Base-by-base conservation (phyloP, 2,888 invertebrate species). In the Teleogryllus oceanicus region DNA sequence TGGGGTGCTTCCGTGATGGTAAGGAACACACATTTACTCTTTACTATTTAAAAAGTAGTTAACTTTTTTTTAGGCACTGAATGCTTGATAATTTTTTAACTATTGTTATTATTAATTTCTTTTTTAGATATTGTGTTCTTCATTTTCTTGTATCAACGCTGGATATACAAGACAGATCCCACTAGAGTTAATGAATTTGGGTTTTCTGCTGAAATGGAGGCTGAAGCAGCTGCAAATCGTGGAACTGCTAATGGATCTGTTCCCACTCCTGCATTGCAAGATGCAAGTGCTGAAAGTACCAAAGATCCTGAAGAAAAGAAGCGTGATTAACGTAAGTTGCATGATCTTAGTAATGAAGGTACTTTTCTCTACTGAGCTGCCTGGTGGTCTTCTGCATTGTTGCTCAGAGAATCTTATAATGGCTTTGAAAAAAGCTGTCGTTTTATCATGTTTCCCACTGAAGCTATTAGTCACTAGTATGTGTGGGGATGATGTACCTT, bases 1-100 rank as follows among this genome's bases (percentile, higher is more conserved):
- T 99, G 85, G 99, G 99, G 75, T 99, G 99, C 89, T 97, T 99
- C 90, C 92, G 99, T 87, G 99, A 99, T 90, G 96, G 93, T 93
- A 86, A 87, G 88, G n/a, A 20, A 24, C 13, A 16, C 16, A 21
- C 11, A 78, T 74, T 78, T 20, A 62, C 50, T 37, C 8, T 37
- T 37, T 37, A 37, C 8, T 37, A 37, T 37, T 37, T 37, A 37
- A 37, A 37, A 37, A 37, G 37, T 37, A 37, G 37, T 50, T 50
- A 16, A 18, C 21, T 0, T 13, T 75, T 75, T 49, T 49, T 77
- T 49, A 13, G 5, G 62, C 62, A 24, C 62, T 78, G 12, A n/a
- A 74, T n/a, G 5, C 20, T 74, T 74, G 18, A 74, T 18, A 3
- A n/a, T 74, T 11, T 74, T 16, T 74, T 74, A 74, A 74, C 3